phyloP scores from a whole-genome alignment of 2,113 vertebrate genomes.

The Sclerurus mexicanus region DNA sequence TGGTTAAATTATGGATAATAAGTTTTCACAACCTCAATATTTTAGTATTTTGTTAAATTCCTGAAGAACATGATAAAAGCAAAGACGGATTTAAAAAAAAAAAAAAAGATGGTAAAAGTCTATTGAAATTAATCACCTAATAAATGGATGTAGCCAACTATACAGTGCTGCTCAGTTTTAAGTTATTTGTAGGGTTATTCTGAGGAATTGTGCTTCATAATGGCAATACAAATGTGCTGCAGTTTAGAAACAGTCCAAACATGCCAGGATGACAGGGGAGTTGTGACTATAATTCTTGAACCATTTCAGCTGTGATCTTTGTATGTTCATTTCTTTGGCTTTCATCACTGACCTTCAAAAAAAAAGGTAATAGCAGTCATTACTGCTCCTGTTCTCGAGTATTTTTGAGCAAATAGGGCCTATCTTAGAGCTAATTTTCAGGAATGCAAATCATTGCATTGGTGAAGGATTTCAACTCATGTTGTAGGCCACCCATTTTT shows the following conservation, averaged over 20 bases:
- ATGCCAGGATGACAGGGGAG: background rate
- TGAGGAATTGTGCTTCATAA: background rate
- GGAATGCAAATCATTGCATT: background rate
- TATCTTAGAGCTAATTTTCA: background rate
- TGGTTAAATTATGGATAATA: background rate
- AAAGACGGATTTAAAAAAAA: background rate
- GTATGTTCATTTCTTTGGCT: background rate
- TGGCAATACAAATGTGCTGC: background rate
- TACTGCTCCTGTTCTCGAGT: background rate
- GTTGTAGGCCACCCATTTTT: background rate
- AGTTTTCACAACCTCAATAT: background rate
- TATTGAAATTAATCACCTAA: background rate
- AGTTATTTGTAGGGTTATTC: background rate
- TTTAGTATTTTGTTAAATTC: background rate
- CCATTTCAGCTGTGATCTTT: background rate
- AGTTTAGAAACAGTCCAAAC: background rate
- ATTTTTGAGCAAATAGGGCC: background rate
- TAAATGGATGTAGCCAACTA: background rate
- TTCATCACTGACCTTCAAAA: constrained; percentile 6
- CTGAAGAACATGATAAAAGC: background rate
- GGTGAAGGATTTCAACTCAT: background rate
- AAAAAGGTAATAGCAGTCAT: background rate
- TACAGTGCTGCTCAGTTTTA: background rate
- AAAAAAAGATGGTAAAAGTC: background rate
- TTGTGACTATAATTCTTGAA: background rate